Percentiles rank a stretch among this genome's conserved stretches.
These are phyloP conservation scores for Pachypsylla venusta DNA, from an alignment of 1,140 invertebrate species.

Conservation along the genomic window DNA sequence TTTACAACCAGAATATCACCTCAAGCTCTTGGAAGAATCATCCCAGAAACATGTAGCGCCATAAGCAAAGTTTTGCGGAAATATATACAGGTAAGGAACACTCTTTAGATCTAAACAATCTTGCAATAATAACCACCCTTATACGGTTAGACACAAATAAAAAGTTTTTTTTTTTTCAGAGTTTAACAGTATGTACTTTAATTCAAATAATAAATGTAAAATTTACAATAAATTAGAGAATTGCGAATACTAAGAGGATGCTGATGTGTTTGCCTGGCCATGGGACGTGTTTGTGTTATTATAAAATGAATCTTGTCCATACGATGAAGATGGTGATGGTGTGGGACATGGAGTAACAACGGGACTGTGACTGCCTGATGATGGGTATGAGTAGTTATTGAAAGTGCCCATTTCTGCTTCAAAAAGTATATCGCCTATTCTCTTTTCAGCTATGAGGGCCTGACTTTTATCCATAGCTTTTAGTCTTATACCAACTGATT, in stretches of 20 bases:
- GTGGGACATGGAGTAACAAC: not conserved
- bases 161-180: no score
- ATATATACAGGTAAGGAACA: not conserved
- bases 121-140: not conserved
- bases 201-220: no score
- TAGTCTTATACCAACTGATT: not conserved
- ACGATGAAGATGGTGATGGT: not conserved
- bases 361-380: not conserved
- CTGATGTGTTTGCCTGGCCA: no score
- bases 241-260: not conserved
- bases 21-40: conserved; percentile 22
- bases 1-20: conserved; percentile 25
- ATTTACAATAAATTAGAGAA: not conserved
- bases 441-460: not conserved
- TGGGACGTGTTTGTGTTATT: no score
- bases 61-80: conserved; percentile 21
- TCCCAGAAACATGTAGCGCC: conserved; percentile 25
- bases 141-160: not conserved
- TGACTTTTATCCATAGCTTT: not conserved
- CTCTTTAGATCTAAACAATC: not conserved
- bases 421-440: not conserved
- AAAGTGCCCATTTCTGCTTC: not conserved
- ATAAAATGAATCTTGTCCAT: not conserved
- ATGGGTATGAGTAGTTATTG: not conserved
- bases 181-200: no score